Base-by-base conservation (phyloP, 2,113 vertebrate species). In the Trochalopteron elliotii region DNA sequence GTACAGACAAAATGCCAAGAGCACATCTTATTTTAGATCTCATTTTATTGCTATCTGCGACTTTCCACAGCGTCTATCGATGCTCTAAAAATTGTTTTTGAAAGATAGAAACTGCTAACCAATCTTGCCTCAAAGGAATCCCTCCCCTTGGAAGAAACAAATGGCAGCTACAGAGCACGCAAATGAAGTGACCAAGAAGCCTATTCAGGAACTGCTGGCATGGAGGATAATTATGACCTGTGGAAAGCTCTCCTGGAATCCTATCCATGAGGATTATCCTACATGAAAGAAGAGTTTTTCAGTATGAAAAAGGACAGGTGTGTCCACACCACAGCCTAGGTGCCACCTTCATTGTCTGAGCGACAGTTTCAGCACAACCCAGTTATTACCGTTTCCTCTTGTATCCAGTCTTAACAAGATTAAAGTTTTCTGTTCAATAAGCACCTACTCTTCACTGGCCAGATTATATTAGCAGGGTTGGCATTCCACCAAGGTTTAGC, bases 271-370 rank as follows among this genome's bases (percentile, higher is more conserved):
- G 96, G 97, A 97, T 97, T 92, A 96, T 64, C 79, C 70, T 81
- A 95, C 87, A 81, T 77, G 94, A 96, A 96, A 96, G 95, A 79
- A 59, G 87, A 90, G 60, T 91, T 74, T 96, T 93, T 75, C 89
- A 89, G 90, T 92, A 91, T 86, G 94, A 96, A 84, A 95, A 92
- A 91, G 93, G 95, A 93, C 96, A 97, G 97, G 96, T 95, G 92
- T 93, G 91, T 78, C 77, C 92, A 89, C 87, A 67, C 90, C 68
- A 27, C 87, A 81, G 49, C 11, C 49, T 55, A 77, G 93, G 93
- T 94, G 83, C 93, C 90, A 93, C 87, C 94, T 94, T 74, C 85
- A 91, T 63, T 95, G 88, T 87, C 63, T 89, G 93, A 89, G 69
- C 11, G 93, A 92, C 93, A 94, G 94, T 91, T 96, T 81, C 47